phyloP scores from a whole-genome alignment of 2,113 vertebrate species.

The Tringa solitaria region DNA sequence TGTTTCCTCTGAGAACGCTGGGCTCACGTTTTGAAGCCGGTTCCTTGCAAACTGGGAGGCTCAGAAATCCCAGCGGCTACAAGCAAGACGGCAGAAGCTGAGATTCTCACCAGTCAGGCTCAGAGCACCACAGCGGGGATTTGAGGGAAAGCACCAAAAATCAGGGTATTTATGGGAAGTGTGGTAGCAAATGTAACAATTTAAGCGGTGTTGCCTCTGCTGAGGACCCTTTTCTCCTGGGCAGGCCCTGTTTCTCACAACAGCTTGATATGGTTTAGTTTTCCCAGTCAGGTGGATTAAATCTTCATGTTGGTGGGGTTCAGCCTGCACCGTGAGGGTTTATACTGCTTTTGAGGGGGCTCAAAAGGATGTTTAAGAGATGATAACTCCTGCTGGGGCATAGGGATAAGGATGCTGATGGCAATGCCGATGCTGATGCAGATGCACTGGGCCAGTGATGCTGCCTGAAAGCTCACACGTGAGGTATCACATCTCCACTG shows the following conservation, averaged over 20 bases:
- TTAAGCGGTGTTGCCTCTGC: not conserved
- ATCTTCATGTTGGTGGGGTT: not conserved
- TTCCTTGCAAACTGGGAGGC: not conserved
- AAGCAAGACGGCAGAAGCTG: not conserved
- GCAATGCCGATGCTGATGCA: rapidly evolving
- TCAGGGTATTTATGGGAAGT: not conserved
- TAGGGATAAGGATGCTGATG: not conserved
- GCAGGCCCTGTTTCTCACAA: not conserved
- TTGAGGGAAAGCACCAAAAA: not conserved
- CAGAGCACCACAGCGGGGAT: rapidly evolving
- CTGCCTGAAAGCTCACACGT: not conserved
- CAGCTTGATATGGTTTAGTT: not conserved
- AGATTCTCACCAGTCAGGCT: not conserved
- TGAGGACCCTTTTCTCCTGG: not conserved
- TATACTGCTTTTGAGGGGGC: not conserved
- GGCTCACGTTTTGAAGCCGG: not conserved
- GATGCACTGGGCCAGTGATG: not conserved
- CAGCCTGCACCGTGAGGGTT: not conserved
- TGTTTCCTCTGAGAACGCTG: not conserved
- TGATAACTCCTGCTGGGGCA: not conserved
- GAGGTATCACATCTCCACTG: not conserved
- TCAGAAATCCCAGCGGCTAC: not conserved
- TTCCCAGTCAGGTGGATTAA: not conserved
- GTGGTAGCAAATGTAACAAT: not conserved
- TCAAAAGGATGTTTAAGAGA: not conserved